Evolutionary conservation across 2,888 invertebrate genomes (phyloP), one percentile per base, ranked within the genome.

Genomic region (Napeogenes inachia): DNA sequence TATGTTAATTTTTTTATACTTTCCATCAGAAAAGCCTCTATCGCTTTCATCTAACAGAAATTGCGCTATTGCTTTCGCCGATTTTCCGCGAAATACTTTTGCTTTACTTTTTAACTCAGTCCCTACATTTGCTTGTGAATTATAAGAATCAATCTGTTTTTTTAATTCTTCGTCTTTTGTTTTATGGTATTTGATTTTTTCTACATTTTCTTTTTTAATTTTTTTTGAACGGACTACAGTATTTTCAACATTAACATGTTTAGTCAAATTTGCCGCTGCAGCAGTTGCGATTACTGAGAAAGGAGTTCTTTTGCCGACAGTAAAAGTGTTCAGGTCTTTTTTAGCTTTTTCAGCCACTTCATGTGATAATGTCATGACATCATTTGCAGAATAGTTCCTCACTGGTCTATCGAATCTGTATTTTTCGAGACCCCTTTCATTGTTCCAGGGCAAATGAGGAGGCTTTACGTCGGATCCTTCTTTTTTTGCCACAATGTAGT

Each of bases 401-500:
- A 95, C 91, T 57, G 92, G 85, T 72, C 92, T 93, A 75, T 92
- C 92, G 70, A 93, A 91, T 76, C 93, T 93, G 80, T 94, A 94
- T 77, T 93, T 93, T 69, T 92, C 91, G 67, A 94, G 85, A 45
- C 93, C 94, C 73, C 94, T 91, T 80, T 95, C 95, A 81, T 94
- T 93, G 65, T 92, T 92, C 93, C 93, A 94, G 63, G 95, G 95
- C 70, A 96, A 87, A 84, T 95, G 94, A 69, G 96, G 94, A 45
- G 91, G 91, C 57, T 84, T 83, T 0, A 78, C 72, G 21, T 75
- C 63, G 21, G 80, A 71, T 60, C 89, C 91, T 60, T 83, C 89
- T 71, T 93, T 92, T 86, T 94, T 95, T 54, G 92, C 93, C 77
- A 94, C 94, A 72, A 96, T 93, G 78, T 95, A 96, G 84, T 96